These are phyloP conservation scores for Rhynchonycteris naso DNA, from an alignment of 2,797 vertebrate species.

Conservation along the genomic window DNA sequence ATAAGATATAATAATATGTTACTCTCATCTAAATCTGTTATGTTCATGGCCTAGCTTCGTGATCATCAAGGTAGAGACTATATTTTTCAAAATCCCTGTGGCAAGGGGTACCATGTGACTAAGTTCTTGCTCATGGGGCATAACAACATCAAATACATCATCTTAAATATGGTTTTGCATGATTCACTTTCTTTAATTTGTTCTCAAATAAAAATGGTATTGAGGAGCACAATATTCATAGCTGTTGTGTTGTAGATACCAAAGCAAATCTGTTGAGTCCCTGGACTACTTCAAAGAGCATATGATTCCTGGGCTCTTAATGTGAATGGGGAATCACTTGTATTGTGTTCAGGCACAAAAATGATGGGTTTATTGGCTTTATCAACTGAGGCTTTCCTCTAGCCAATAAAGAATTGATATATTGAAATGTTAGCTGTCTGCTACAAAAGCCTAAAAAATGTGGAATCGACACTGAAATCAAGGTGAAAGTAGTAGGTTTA, in stretches of 20 bases:
- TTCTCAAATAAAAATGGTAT: neutral
- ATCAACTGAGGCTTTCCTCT: neutral
- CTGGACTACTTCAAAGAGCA: neutral
- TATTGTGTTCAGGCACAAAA: neutral
- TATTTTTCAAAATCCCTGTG: neutral
- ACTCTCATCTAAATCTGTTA: neutral
- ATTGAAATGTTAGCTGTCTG: neutral
- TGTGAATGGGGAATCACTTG: neutral
- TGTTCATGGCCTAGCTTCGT: neutral
- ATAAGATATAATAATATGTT: neutral
- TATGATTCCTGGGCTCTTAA: neutral
- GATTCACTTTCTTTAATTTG: neutral
- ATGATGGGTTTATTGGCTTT: neutral
- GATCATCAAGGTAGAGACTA: neutral
- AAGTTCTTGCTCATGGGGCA: neutral
- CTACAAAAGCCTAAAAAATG: neutral
- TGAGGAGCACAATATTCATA: neutral
- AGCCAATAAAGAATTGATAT: neutral
- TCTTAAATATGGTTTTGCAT: neutral
- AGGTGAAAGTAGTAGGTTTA: neutral
- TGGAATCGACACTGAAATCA: neutral
- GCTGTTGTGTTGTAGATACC: fast-evolving
- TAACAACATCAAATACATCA: neutral
- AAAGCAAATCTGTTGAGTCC: neutral
- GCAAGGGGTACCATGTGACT: neutral